Evolutionary conservation across 2,113 vertebrate species (phyloP), one percentile per base, ranked within the genome.

Genomic region (Chaenogobius annularis): DNA sequence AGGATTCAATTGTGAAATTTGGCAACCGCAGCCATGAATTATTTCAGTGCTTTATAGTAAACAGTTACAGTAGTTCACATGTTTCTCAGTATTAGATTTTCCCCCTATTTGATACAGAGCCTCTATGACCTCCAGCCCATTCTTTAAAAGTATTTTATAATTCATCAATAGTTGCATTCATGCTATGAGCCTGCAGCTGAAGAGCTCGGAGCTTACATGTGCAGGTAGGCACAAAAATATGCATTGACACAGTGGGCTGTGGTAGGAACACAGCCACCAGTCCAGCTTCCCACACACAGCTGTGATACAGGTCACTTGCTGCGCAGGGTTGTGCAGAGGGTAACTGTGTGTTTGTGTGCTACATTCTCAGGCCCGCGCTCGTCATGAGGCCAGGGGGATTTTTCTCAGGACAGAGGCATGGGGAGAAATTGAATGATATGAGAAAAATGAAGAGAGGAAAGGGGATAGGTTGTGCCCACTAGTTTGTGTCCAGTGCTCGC

Each of bases 381-480:
- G 90, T 93, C 90, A 92, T 69, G 83, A 80, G 84, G 81, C 81
- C 59, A 59, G 72, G 85, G 87, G 82, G 87, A 85, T 75, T 93
- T 88, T 92, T 91, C 93, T 92, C 91, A 92, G 90, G 90, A 88
- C 86, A 86, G 83, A 80, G 82, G 89, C 79, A 84, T 81, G 75
- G 80, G 82, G 85, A 83, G 83, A 83, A 88, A 88, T 85, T 89
- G 84, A 86, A 84, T 85, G 88, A 90, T 90, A 89, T 86, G 85
- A 90, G 89, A 92, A 90, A 85, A 87, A 78, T 68, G 73, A 86
- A 84, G 70, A 79, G 80, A 81, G 66, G 85, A 75, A 86, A 77
- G 61, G 70, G 78, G 70, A 72, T 73, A 79, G 20, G 79, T 68
- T 86, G 87, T 92, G 88, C 90, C 92, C 90, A 84, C 86, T 79